A percentile compares a stretch with the other conserved stretches of the same genome.
Evolutionary conservation across 2,888 invertebrate species (phyloP).

Genomic region (Stratiomys singularior): DNA sequence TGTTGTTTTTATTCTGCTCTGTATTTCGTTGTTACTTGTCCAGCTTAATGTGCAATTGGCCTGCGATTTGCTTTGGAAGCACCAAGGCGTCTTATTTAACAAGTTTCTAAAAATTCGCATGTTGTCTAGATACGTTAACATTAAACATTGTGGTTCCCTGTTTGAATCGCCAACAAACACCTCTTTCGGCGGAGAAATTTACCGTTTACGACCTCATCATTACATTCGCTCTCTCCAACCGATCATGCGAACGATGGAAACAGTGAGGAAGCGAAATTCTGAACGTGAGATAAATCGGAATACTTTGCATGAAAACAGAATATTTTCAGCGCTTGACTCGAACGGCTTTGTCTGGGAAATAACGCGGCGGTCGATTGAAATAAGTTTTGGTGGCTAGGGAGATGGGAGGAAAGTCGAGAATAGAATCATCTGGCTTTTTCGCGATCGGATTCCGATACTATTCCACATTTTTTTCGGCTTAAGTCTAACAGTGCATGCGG

Average conservation of each 20-base stretch:
- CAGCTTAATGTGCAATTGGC: no score
- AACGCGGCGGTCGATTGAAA: background rate
- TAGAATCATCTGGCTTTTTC: background rate
- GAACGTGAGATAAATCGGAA: background rate
- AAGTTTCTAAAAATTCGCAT: background rate
- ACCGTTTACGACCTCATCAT: background rate
- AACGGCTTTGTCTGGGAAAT: background rate
- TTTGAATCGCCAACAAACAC: background rate
- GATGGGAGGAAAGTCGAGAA: background rate
- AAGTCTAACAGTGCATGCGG: constrained; percentile 11
- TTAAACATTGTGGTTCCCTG: background rate
- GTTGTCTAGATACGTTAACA: no score
- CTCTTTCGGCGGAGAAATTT: background rate
- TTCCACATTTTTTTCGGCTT: background rate
- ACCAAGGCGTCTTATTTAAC: no score
- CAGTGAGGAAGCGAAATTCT: background rate
- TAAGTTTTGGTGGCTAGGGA: background rate
- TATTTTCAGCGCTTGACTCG: background rate
- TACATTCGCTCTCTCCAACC: background rate
- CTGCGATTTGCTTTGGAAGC: no score
- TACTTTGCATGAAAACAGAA: background rate
- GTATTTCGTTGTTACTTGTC: no score
- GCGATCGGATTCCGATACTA: background rate
- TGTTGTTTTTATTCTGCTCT: no score
- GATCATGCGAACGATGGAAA: background rate